Evolutionary conservation across 2,888 invertebrate species (phyloP), one percentile per base, ranked within the genome.

Genomic region (Hedya salicella): DNA sequence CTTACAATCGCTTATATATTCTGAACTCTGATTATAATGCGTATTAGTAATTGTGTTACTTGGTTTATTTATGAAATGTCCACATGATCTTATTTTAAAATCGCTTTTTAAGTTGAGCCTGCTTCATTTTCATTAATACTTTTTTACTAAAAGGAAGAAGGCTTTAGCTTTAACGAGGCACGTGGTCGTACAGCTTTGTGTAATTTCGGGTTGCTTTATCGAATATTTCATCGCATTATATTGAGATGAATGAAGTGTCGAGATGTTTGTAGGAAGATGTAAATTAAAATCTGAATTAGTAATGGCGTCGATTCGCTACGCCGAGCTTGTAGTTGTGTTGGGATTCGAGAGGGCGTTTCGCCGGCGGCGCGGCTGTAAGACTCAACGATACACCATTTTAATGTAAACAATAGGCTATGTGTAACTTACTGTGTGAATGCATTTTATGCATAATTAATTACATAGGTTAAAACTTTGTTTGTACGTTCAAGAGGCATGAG

Each of bases 351-450:
- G 83, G 85, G 79, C 80, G 77, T 75, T 79, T 78, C 79, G 75
- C 75, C 81, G 74, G 78, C 79, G 81, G 78, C 79, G 81, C 81
- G 82, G 82, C 80, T 86, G 90, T 91, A 91, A 92, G 88, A 89
- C 88, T 89, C 91, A 91, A 91, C 88, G 91, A 89, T 90, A 88
- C 83, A 81, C 80, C 83, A 84, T 82, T 82, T 81, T 86, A 79
- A 78, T 85, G 78, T 86, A 86, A 87, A 87, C 79, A 80, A 81
- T 81, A 92, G 90, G 89, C 88, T 91, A 91, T 88, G 86, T 91
- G 82, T 87, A 88, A 87, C 86, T 83, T 88, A 89, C 85, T 85
- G 91, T 87, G 88, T 90, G 91, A 87, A 87, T 91, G 91, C 91
- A 91, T 91, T 91, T 92, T 92, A 90, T 92, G 90, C 85, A 88